Conservation (phyloP, 2,888 invertebrate genomes). For the Drosophila bunnanda region DNA sequence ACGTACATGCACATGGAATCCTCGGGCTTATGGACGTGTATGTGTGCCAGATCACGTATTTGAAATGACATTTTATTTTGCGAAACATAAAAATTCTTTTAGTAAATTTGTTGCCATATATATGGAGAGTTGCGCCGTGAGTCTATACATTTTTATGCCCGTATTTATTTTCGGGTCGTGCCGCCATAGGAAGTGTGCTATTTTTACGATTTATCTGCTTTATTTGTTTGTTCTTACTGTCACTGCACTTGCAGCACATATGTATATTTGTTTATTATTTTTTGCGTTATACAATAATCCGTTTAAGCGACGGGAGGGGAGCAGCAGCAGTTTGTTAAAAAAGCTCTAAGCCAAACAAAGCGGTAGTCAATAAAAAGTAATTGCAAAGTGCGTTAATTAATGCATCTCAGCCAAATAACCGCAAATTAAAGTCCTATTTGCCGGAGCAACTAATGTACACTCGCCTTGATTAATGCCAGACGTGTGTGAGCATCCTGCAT, state of each 20-base stretch:
- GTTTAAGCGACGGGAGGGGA: conserved; percentile 30
- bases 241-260: conserved; percentile 2
- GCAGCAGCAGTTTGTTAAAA: conserved; percentile 31
- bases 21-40: conserved; percentile 17
- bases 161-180: conserved; percentile 41
- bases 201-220: conserved; percentile 50
- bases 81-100: conserved; percentile 61
- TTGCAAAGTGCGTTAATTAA: conserved; percentile 35
- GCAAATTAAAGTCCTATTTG: conserved; percentile 29
- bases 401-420: conserved; percentile 34
- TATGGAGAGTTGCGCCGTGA: conserved; percentile 24
- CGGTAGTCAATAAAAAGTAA: conserved; percentile 3
- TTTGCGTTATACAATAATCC: conserved; percentile 39
- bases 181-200: conserved; percentile 7
- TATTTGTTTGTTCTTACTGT: conserved; percentile 16
- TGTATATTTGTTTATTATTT: conserved; percentile 21
- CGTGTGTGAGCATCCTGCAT: conserved; percentile 20
- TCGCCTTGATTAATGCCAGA: conserved; percentile 43
- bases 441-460: conserved; percentile 33
- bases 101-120: conserved; percentile 55
- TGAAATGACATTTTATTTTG: conserved; percentile 71
- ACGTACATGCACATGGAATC: conserved; percentile 28
- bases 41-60: conserved; percentile 61
- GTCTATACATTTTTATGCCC: conserved; percentile 45
- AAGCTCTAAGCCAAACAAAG: conserved; percentile 33